A percentile compares a stretch with the other conserved stretches of the same genome.
Evolutionary conservation across 2,888 invertebrate species (phyloP).

Genomic region (Saturnia japonica): DNA sequence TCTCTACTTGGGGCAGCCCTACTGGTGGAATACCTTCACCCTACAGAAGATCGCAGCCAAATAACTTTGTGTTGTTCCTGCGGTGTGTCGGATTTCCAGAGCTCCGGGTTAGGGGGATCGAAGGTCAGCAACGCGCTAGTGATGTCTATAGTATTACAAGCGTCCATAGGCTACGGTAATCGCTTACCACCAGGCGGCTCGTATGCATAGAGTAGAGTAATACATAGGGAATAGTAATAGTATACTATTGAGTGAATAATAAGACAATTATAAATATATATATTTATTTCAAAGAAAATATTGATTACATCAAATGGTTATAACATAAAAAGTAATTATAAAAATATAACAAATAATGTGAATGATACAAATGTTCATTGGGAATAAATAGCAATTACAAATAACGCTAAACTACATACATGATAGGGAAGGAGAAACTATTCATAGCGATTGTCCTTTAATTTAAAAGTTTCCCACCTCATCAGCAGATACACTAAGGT

Average conservation of each 20-base stretch:
- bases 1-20: too few relatives aligned
- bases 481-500: not conserved
- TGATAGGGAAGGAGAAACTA: not conserved
- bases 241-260: not conserved
- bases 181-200: too few relatives aligned
- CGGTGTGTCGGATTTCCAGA: too few relatives aligned
- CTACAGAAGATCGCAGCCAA: too few relatives aligned
- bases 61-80: too few relatives aligned
- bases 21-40: too few relatives aligned
- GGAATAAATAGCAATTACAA: not conserved
- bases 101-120: too few relatives aligned
- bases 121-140: too few relatives aligned
- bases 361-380: slow-evolving; percentile 14
- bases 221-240: too few relatives aligned
- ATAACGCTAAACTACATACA: not conserved
- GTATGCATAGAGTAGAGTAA: too few relatives aligned
- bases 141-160: too few relatives aligned
- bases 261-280: slow-evolving; percentile 14
- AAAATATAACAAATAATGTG: slow-evolving; percentile 16
- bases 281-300: slow-evolving; percentile 23
- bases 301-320: slow-evolving; percentile 28
- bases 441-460: not conserved
- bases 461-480: not conserved
- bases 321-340: slow-evolving; percentile 26
- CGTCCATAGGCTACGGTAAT: too few relatives aligned